These are phyloP conservation scores for Huso huso DNA, from an alignment of 2,797 vertebrate genomes.

Conservation along the genomic window DNA sequence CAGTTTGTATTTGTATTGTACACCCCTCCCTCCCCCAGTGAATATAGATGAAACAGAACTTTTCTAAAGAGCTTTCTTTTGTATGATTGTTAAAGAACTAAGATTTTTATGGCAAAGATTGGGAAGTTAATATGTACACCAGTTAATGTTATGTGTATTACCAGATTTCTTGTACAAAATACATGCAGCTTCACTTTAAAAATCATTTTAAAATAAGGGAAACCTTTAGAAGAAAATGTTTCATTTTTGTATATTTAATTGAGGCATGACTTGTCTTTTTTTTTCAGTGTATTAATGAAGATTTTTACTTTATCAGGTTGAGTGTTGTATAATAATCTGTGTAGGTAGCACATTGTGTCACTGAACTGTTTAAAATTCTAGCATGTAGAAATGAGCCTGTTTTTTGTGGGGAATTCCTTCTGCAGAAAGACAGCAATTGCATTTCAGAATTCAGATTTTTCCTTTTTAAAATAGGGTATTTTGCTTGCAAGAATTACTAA, in stretches of 20 bases:
- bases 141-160: conserved; percentile 94
- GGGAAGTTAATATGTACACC: conserved; percentile 77
- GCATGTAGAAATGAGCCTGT: conserved; percentile 91
- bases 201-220: conserved; percentile 93
- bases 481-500: conserved; percentile 78
- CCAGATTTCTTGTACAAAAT: conserved; percentile 95
- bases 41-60: conserved; percentile 66
- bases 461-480: conserved; percentile 58
- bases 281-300: conserved; percentile 98
- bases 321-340: conserved; percentile 84
- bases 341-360: conserved; percentile 88
- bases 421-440: conserved; percentile 70
- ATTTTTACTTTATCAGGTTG: conserved; percentile 94
- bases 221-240: conserved; percentile 81
- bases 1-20: conserved; percentile 53
- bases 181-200: conserved; percentile 93
- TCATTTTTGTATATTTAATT: conserved; percentile 96
- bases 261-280: conserved; percentile 96
- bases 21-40: neutral
- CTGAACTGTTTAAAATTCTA: conserved; percentile 80
- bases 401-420: conserved; percentile 83
- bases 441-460: conserved; percentile 65
- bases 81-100: conserved; percentile 71
- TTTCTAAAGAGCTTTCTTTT: conserved; percentile 78
- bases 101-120: conserved; percentile 66